Conservation (phyloP, 2,113 vertebrate species). For the Stigmatopora argus region DNA sequence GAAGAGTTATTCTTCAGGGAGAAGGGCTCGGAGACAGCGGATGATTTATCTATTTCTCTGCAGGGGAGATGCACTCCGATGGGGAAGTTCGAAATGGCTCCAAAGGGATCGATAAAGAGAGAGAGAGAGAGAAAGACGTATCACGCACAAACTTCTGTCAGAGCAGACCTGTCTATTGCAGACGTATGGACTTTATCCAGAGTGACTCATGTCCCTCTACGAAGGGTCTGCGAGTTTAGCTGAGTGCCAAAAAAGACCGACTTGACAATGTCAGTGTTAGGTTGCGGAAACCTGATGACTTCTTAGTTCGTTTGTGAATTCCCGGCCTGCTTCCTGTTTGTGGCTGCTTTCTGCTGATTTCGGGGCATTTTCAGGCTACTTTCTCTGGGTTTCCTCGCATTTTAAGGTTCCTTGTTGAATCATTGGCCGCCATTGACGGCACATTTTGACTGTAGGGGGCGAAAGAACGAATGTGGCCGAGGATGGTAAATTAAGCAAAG, state of each 20-base stretch:
- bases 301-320: background rate
- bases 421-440: too few relatives aligned
- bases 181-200: constrained; percentile 4
- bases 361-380: too few relatives aligned
- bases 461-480: too few relatives aligned
- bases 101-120: background rate
- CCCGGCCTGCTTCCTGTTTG: too few relatives aligned
- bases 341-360: too few relatives aligned
- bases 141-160: constrained; percentile 14
- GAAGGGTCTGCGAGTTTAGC: background rate
- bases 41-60: constrained; percentile 16
- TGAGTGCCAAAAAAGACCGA: background rate
- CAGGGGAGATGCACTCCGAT: constrained; percentile 5
- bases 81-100: constrained; percentile 4
- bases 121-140: constrained; percentile 12
- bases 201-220: constrained; percentile 1
- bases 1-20: constrained; percentile 14
- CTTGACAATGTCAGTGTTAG: background rate
- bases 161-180: background rate
- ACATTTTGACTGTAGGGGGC: too few relatives aligned
- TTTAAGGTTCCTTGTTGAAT: too few relatives aligned
- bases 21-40: constrained; percentile 12
- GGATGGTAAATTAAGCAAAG: too few relatives aligned
- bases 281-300: background rate
- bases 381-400: too few relatives aligned